These are phyloP conservation scores for Limnodromus scolopaceus DNA, from an alignment of 2,797 vertebrate species.

Conservation along the genomic window DNA sequence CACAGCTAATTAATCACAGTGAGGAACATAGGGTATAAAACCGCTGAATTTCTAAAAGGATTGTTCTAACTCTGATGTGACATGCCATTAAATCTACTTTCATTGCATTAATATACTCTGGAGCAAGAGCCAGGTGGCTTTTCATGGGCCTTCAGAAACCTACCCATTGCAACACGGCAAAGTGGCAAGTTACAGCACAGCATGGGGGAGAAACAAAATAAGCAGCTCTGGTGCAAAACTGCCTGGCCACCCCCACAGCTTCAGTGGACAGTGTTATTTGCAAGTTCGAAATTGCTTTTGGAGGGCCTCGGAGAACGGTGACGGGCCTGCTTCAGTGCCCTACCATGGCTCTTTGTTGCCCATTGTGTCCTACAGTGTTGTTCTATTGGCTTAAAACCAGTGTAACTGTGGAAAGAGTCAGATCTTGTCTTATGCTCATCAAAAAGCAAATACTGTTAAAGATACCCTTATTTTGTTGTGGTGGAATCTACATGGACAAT, in stretches of 20 bases:
- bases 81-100: constrained; percentile 6
- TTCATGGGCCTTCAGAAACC: constrained; percentile 19
- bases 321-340: background rate
- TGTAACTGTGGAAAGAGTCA: background rate
- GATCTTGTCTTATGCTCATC: background rate
- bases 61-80: background rate
- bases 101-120: background rate
- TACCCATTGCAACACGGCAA: background rate
- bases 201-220: background rate
- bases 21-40: background rate
- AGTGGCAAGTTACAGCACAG: background rate
- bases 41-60: background rate
- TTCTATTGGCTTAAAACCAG: background rate
- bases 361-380: background rate
- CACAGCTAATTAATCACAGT: constrained; percentile 14
- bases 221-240: background rate
- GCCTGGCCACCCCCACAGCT: background rate
- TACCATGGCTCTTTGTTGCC: background rate
- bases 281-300: background rate
- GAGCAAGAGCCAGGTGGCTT: background rate
- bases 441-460: background rate
- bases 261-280: background rate
- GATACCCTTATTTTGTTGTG: background rate
- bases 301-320: fast-evolving
- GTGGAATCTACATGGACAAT: background rate